Conservation (phyloP, 2,797 vertebrate genomes). For the Thaleichthys pacificus region DNA sequence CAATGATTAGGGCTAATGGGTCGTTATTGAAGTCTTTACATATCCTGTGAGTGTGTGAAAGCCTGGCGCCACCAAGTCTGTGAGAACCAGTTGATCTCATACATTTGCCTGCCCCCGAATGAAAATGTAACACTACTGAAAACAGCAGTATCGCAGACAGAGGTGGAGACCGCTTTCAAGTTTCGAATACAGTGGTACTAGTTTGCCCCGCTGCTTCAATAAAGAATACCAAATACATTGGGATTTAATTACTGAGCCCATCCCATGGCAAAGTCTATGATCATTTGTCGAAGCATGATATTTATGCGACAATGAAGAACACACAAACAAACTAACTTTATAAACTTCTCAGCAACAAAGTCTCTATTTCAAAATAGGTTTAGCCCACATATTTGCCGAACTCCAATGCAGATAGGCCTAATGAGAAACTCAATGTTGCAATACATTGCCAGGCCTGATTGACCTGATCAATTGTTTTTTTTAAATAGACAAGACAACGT, state of each 20-base stretch:
- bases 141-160: conserved; percentile 42
- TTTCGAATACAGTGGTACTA: conserved; percentile 25
- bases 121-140: conserved; percentile 36
- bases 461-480: background rate
- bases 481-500: background rate
- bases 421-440: too few relatives aligned
- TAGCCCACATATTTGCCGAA: too few relatives aligned
- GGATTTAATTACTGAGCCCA: background rate
- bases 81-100: conserved; percentile 63
- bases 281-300: too few relatives aligned
- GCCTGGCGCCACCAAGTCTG: conserved; percentile 79
- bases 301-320: too few relatives aligned
- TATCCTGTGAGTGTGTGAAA: conserved; percentile 79
- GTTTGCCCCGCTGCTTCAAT: background rate
- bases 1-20: conserved; percentile 78
- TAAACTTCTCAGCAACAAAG: too few relatives aligned
- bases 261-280: background rate
- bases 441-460: background rate
- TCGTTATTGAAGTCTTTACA: conserved; percentile 80
- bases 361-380: too few relatives aligned
- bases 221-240: background rate
- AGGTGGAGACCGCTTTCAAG: conserved; percentile 23
- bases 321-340: too few relatives aligned
- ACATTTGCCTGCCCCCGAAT: conserved; percentile 59
- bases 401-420: too few relatives aligned